Conservation (phyloP, 2,797 vertebrate genomes). For the Parotocinclus haroldoi region DNA sequence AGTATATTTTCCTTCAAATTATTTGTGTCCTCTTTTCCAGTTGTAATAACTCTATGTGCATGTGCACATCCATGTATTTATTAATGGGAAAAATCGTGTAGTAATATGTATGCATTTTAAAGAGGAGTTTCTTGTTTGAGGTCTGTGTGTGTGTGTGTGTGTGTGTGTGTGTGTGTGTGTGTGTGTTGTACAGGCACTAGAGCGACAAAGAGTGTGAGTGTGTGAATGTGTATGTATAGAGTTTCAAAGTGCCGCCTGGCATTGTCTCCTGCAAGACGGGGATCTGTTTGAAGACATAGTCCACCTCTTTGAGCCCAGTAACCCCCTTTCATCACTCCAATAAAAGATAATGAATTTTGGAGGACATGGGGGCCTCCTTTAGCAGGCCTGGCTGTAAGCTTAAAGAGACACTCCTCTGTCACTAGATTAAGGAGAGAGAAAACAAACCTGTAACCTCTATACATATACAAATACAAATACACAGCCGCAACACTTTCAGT, state of each 20-base stretch:
- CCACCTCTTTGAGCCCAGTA: slow-evolving; percentile 65
- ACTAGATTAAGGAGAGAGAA: slow-evolving; percentile 15
- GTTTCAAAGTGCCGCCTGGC: slow-evolving; percentile 61
- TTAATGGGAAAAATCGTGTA: no score
- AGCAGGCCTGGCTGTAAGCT: slow-evolving; percentile 45
- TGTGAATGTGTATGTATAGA: slow-evolving; percentile 45
- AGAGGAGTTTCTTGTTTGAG: no score
- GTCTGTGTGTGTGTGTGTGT: slow-evolving; percentile 26
- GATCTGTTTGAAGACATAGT: slow-evolving; percentile 64
- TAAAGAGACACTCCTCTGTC: slow-evolving; percentile 40
- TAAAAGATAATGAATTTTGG: slow-evolving; percentile 66
- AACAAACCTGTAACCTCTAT: slow-evolving; percentile 25
- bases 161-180: slow-evolving; percentile 12
- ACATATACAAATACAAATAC: neutral
- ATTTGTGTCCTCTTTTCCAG: no score
- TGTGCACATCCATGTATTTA: no score
- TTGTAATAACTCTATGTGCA: no score
- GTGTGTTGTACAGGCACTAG: neutral
- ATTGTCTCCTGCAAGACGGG: slow-evolving; percentile 54
- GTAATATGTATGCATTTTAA: no score
- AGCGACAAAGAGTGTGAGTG: slow-evolving; percentile 7
- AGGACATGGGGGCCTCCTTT: slow-evolving; percentile 49
- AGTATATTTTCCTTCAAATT: no score
- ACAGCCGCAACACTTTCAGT: neutral
- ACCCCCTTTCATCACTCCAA: slow-evolving; percentile 64